Conservation (phyloP, 2,113 vertebrate genomes). For the Mesembrinibis cayennensis region DNA sequence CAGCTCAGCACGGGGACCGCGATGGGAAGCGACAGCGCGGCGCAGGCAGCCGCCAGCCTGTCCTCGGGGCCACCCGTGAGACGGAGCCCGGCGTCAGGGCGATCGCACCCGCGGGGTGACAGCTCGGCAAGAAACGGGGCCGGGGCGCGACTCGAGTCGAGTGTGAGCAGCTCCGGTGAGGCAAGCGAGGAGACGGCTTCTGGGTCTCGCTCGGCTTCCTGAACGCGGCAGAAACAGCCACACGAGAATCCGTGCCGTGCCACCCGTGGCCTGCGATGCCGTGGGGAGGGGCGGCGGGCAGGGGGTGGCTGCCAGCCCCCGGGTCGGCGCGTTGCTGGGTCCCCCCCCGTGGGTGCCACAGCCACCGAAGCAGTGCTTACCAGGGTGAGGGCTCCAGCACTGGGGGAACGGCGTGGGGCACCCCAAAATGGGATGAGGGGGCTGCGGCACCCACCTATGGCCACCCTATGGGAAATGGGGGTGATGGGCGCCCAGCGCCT, state of each 20-base stretch:
- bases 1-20: background rate
- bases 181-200: background rate
- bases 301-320: background rate
- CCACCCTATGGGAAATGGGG: background rate
- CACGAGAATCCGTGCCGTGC: rapidly evolving
- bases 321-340: background rate
- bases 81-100: background rate
- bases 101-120: background rate
- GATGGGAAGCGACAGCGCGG: background rate
- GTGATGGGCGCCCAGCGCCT: background rate
- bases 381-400: background rate
- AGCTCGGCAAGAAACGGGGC: background rate
- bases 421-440: background rate
- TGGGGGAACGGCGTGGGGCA: rapidly evolving
- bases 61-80: background rate
- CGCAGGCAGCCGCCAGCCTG: background rate
- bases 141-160: rapidly evolving
- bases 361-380: background rate
- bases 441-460: background rate
- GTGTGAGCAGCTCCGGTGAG: background rate
- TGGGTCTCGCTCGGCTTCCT: background rate
- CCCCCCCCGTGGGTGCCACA: rapidly evolving
- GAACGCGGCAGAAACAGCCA: rapidly evolving
- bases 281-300: background rate
- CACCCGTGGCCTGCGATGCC: rapidly evolving